Conservation (phyloP, 2,888 invertebrate genomes). For the Saturnia japonica region DNA sequence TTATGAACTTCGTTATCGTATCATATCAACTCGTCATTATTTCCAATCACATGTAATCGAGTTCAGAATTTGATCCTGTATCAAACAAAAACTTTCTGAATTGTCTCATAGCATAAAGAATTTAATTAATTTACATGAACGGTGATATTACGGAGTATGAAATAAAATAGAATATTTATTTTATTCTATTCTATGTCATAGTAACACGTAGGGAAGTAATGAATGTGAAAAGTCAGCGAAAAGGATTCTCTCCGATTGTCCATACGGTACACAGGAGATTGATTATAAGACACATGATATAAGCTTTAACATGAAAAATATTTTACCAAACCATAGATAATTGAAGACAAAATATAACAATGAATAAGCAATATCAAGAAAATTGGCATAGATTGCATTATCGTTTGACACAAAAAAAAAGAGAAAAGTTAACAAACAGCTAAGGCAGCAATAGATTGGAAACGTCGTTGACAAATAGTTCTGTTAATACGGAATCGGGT, state of each 20-base stretch:
- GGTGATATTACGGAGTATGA: too few relatives aligned
- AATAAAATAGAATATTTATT: too few relatives aligned
- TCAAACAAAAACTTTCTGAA: background rate
- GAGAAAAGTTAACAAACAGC: background rate
- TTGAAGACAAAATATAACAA: background rate
- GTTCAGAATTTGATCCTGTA: background rate
- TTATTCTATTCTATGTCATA: too few relatives aligned
- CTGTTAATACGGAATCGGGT: conserved; percentile 14
- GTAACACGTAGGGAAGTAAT: too few relatives aligned
- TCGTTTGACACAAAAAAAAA: background rate
- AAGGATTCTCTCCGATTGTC: too few relatives aligned
- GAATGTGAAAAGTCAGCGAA: too few relatives aligned
- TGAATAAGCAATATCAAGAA: background rate
- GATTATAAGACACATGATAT: too few relatives aligned
- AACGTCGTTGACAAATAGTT: conserved; percentile 14
- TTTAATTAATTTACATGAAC: too few relatives aligned
- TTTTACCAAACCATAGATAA: background rate
- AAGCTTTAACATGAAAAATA: background rate
- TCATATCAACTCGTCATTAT: too few relatives aligned
- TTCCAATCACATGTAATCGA: background rate
- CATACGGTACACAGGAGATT: too few relatives aligned
- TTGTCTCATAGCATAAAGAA: too few relatives aligned
- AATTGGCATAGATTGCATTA: background rate
- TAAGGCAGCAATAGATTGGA: conserved; percentile 3
- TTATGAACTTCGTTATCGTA: too few relatives aligned